Evolutionary conservation across 2,888 invertebrate genomes (phyloP).

Genomic region (Notodonta ziczac): DNA sequence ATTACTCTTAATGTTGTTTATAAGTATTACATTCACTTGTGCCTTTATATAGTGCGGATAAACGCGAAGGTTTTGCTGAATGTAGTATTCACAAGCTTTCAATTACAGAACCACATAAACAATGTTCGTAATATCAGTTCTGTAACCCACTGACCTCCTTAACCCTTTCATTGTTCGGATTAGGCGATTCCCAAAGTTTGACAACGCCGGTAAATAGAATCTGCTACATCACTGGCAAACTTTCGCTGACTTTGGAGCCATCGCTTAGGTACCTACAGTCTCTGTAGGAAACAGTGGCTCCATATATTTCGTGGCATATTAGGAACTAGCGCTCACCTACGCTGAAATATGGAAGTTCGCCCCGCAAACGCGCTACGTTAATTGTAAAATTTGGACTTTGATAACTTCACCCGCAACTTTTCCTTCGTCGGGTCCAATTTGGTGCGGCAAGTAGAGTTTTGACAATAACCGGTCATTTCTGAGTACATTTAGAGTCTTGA

Average conservation of each 20-base stretch:
- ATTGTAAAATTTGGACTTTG: slow-evolving; percentile 72
- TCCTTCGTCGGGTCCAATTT: slow-evolving; percentile 41
- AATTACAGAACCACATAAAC: background rate
- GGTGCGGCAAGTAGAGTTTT: slow-evolving; percentile 50
- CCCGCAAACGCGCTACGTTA: slow-evolving; percentile 60
- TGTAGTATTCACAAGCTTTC: too few species aligned
- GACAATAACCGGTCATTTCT: slow-evolving; percentile 54
- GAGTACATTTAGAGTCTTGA: slow-evolving; percentile 23
- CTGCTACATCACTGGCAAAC: slow-evolving; percentile 27
- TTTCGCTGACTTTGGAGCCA: slow-evolving; percentile 42
- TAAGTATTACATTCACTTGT: too few species aligned
- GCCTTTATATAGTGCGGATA: too few species aligned
- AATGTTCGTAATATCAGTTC: slow-evolving; percentile 9
- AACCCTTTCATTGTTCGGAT: slow-evolving; percentile 13
- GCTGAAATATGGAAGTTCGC: slow-evolving; percentile 66
- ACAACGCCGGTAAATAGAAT: slow-evolving; percentile 22
- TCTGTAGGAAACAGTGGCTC: slow-evolving; percentile 56
- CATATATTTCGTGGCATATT: slow-evolving; percentile 68
- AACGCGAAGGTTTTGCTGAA: too few species aligned
- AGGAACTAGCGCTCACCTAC: slow-evolving; percentile 66
- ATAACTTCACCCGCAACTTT: slow-evolving; percentile 57
- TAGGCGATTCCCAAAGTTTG: slow-evolving; percentile 22
- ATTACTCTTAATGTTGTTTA: too few species aligned
- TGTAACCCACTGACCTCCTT: slow-evolving; percentile 12
- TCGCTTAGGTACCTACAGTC: slow-evolving; percentile 41